Conservation (phyloP, 2,888 invertebrate genomes). For the Sphaerophoria rueppellii region DNA sequence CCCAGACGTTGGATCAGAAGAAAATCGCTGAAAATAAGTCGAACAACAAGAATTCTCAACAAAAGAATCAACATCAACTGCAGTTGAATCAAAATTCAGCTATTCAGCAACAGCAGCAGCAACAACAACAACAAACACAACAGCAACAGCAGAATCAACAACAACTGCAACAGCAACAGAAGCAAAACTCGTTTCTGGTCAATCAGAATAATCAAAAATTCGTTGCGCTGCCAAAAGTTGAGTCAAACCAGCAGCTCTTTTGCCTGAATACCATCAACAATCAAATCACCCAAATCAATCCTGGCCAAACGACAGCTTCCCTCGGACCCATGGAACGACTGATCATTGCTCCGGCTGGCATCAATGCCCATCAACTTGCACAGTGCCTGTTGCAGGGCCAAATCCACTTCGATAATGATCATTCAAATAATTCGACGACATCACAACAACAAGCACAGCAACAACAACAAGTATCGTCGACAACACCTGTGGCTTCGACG, state of each 20-base stretch:
- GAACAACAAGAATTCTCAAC: constrained; percentile 54
- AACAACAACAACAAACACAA: constrained; percentile 71
- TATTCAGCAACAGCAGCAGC: constrained; percentile 68
- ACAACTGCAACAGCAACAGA: constrained; percentile 64
- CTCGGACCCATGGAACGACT: constrained; percentile 81
- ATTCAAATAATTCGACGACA: constrained; percentile 71
- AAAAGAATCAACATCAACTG: constrained; percentile 65
- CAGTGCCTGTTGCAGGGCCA: constrained; percentile 82
- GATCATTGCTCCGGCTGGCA: constrained; percentile 82
- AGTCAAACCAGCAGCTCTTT: constrained; percentile 81
- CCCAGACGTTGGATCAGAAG: constrained; percentile 40
- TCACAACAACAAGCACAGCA: constrained; percentile 60
- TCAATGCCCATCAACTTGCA: constrained; percentile 82
- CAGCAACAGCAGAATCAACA: constrained; percentile 62
- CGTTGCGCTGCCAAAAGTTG: constrained; percentile 81
- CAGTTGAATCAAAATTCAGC: constrained; percentile 54
- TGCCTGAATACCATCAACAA: constrained; percentile 82
- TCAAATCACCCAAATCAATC: constrained; percentile 82
- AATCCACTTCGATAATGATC: constrained; percentile 82
- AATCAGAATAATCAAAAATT: constrained; percentile 78
- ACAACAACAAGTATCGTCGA: constrained; percentile 75
- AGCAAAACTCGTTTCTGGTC: constrained; percentile 65
- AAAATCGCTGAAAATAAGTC: constrained; percentile 43
- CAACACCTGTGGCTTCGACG: constrained; percentile 61
- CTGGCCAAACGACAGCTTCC: constrained; percentile 81